Conservation (phyloP, 1,140 invertebrate genomes). For the Maconellicoccus hirsutus region DNA sequence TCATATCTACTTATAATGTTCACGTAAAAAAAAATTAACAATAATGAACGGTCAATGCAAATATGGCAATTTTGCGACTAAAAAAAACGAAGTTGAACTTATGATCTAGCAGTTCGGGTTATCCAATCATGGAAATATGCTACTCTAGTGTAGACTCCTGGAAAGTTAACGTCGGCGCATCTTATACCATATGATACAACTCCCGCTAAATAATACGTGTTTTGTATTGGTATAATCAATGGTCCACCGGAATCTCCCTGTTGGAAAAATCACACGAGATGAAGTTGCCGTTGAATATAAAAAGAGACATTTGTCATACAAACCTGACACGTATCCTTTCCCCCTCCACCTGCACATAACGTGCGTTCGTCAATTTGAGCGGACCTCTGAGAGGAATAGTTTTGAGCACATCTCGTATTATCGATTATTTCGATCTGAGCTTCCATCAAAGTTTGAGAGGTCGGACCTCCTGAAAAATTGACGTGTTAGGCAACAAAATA, state of each 20-base stretch:
- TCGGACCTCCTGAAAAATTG: conserved; percentile 45
- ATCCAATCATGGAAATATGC: neutral
- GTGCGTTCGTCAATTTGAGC: conserved; percentile 50
- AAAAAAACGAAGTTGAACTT: too few species aligned
- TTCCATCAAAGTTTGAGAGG: conserved; percentile 48
- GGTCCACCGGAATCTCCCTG: conserved; percentile 73
- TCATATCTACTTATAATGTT: too few species aligned
- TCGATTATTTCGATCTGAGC: conserved; percentile 55
- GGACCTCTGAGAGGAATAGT: conserved; percentile 43
- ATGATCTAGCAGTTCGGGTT: too few species aligned
- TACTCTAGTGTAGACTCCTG: neutral
- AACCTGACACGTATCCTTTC: conserved; percentile 22
- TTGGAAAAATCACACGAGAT: too few species aligned
- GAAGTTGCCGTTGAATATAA: neutral
- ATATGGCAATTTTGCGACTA: too few species aligned
- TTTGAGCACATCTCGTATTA: conserved; percentile 45
- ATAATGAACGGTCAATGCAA: too few species aligned
- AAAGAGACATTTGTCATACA: too few species aligned
- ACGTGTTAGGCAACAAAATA: neutral
- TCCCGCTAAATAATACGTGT: conserved; percentile 27
- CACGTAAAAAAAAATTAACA: too few species aligned
- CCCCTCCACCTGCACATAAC: conserved; percentile 48
- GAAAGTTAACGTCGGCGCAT: too few species aligned
- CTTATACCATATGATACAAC: neutral
- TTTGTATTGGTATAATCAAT: conserved; percentile 51